These are phyloP conservation scores for Falco concolor DNA, from an alignment of 2,797 vertebrate species.

Conservation along the genomic window DNA sequence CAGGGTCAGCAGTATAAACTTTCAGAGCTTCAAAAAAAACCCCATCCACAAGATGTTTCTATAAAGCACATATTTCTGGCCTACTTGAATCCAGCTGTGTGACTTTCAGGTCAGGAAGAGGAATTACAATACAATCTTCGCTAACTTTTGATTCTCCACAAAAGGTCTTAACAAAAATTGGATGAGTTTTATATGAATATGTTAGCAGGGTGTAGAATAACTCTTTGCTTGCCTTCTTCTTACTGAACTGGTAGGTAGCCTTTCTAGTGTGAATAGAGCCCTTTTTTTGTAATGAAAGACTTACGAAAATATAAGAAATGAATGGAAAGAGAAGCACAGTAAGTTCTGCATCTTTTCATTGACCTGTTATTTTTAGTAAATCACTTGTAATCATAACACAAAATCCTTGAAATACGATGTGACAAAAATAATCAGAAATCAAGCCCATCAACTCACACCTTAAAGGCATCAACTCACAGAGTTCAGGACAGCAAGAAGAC, in stretches of 20 bases:
- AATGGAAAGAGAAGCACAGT: constrained; percentile 26
- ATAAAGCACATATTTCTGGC: constrained; percentile 44
- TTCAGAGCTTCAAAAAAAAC: constrained; percentile 38
- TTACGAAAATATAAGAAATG: constrained; percentile 53
- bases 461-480: not conserved
- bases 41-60: constrained; percentile 30
- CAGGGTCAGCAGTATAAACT: constrained; percentile 44
- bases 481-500: constrained; percentile 9
- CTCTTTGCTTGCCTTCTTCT: constrained; percentile 51
- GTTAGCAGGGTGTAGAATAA: constrained; percentile 62
- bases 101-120: constrained; percentile 57
- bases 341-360: constrained; percentile 35
- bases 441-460: not conserved
- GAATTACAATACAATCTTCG: constrained; percentile 56
- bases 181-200: constrained; percentile 56
- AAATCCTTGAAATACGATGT: constrained; percentile 7
- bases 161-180: constrained; percentile 64
- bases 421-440: constrained; percentile 56
- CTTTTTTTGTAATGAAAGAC: constrained; percentile 51
- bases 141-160: constrained; percentile 63
- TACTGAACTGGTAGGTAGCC: constrained; percentile 48
- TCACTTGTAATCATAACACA: constrained; percentile 33
- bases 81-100: constrained; percentile 65
- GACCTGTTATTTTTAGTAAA: constrained; percentile 52
- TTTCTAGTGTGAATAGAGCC: constrained; percentile 52